Evolutionary conservation across 2,888 invertebrate species (phyloP).

Genomic region (Eristalinus aeneus): DNA sequence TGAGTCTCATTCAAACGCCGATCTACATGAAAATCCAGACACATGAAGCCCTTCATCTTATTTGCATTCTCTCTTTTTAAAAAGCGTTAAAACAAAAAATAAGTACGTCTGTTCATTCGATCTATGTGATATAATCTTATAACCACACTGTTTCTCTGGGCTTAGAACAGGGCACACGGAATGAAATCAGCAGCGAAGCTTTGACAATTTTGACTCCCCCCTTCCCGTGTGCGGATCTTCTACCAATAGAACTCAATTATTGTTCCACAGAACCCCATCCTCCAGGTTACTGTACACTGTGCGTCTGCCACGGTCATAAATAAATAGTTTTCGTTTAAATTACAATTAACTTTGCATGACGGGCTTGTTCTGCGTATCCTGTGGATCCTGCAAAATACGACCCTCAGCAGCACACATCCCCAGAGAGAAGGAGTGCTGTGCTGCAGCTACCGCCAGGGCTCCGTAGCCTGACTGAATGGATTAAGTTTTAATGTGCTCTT

Average conservation of each 20-base stretch:
- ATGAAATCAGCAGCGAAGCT: no score
- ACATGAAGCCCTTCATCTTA: no score
- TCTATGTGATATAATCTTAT: no score
- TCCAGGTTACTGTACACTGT: neutral
- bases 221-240: neutral
- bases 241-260: neutral
- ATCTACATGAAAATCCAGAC: no score
- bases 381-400: constrained; percentile 39
- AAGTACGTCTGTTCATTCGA: no score
- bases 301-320: constrained; percentile 15
- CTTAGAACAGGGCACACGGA: no score
- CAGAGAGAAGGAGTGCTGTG: neutral
- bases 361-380: constrained; percentile 2
- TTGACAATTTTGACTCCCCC: neutral
- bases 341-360: constrained; percentile 69
- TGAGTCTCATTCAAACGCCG: no score
- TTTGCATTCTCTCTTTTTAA: no score
- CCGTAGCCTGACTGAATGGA: constrained; percentile 39
- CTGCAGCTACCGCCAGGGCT: constrained; percentile 11
- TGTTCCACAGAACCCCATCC: neutral
- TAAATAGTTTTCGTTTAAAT: constrained; percentile 68
- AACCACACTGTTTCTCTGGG: no score
- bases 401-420: constrained; percentile 12
- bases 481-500: constrained; percentile 68
- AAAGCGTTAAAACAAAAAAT: no score